Conservation (phyloP, 2,888 invertebrate genomes). For the Gerosis bhagava region DNA sequence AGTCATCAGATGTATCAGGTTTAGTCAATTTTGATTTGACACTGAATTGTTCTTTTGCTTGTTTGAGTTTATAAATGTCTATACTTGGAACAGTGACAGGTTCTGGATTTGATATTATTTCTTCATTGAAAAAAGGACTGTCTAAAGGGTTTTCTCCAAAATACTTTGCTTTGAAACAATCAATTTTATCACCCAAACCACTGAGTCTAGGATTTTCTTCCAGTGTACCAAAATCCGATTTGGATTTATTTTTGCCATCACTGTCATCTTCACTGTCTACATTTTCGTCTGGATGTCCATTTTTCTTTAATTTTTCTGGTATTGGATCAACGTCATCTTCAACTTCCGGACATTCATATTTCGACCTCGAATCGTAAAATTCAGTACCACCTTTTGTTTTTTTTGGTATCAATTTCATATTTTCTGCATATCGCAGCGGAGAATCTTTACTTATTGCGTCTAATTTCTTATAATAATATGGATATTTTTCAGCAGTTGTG, state of each 20-base stretch:
- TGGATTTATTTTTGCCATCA: constrained; percentile 39
- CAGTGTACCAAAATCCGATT: constrained; percentile 46
- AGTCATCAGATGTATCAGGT: neutral
- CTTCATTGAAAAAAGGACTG: constrained; percentile 87
- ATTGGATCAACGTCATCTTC: constrained; percentile 78
- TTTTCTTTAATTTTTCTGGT: constrained; percentile 71
- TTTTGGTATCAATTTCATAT: constrained; percentile 83
- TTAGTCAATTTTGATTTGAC: neutral
- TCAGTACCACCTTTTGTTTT: constrained; percentile 86
- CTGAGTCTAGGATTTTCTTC: constrained; percentile 76
- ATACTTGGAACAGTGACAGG: constrained; percentile 53
- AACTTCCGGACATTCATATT: constrained; percentile 77
- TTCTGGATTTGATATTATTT: constrained; percentile 72
- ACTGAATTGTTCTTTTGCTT: constrained; percentile 1
- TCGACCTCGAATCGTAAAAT: constrained; percentile 86
- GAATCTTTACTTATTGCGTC: constrained; percentile 76
- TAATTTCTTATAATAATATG: constrained; percentile 81
- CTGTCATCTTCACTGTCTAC: constrained; percentile 48
- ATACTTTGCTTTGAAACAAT: constrained; percentile 88
- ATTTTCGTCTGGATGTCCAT: constrained; percentile 52
- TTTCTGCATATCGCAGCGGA: constrained; percentile 85
- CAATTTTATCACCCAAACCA: constrained; percentile 87
- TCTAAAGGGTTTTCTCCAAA: constrained; percentile 90
- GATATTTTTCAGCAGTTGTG: constrained; percentile 78
- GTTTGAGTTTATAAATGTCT: constrained; percentile 36